Evolutionary conservation across 2,113 vertebrate genomes (phyloP).

Genomic region (Hypanus sabinus): DNA sequence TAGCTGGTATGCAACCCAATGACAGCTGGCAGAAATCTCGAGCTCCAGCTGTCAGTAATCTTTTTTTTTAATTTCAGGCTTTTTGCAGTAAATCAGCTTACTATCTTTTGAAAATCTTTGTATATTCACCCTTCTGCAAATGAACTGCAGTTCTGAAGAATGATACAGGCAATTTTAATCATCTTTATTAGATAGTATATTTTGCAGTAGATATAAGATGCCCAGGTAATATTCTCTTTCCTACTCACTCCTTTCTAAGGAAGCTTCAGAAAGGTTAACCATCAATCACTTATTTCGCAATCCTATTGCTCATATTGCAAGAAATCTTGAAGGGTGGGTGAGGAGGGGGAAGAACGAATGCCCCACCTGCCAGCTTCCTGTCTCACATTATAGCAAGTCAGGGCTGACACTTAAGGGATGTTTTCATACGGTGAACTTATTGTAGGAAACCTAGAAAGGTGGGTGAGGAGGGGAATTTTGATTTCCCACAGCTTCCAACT

Average conservation of each 20-base stretch:
- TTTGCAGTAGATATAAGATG: neutral
- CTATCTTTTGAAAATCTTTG: neutral
- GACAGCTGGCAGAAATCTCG: neutral
- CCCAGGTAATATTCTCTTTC: neutral
- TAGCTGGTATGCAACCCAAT: neutral
- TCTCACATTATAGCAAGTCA: neutral
- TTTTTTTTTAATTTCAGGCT: too few relatives aligned
- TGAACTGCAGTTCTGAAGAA: neutral
- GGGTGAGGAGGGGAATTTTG: too few relatives aligned
- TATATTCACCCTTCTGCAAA: neutral
- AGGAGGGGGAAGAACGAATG: neutral
- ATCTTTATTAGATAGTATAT: neutral
- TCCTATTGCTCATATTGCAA: neutral
- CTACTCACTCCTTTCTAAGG: neutral
- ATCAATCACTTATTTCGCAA: neutral
- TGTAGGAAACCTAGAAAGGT: too few relatives aligned
- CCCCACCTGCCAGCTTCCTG: neutral
- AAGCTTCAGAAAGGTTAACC: neutral
- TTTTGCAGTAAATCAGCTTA: neutral
- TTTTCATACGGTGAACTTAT: too few relatives aligned
- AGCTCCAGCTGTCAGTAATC: too few relatives aligned
- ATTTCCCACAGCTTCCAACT: too few relatives aligned
- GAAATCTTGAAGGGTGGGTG: neutral
- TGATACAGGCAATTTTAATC: neutral
- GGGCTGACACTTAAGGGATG: neutral